Evolutionary conservation across 2,797 vertebrate genomes (phyloP).

Genomic region (Lepilemur septentrionalis): DNA sequence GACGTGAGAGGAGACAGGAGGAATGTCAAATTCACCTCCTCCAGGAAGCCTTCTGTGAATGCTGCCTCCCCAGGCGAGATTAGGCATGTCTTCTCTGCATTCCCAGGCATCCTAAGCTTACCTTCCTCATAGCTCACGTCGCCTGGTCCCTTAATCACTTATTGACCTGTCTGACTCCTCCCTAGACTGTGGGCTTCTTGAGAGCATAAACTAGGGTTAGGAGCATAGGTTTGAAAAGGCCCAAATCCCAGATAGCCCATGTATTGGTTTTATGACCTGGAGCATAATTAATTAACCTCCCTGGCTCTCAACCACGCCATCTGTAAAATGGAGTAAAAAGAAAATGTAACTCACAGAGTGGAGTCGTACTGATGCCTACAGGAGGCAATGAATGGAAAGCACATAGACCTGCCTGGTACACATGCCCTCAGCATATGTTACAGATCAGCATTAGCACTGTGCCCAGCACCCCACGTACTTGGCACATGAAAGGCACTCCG

Average conservation of each 20-base stretch:
- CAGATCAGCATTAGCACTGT: not conserved
- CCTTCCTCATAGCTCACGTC: too few species aligned
- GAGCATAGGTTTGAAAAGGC: not conserved
- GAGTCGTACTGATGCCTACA: not conserved
- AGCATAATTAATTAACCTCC: not conserved
- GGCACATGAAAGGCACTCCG: not conserved
- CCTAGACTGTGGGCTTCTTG: not conserved
- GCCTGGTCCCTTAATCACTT: not conserved
- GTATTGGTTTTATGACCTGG: not conserved
- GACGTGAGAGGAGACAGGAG: not conserved
- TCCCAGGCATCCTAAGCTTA: not conserved
- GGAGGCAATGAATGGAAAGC: not conserved
- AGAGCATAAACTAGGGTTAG: not conserved
- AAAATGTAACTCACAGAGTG: not conserved
- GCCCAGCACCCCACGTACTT: not conserved
- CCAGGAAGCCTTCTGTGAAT: constrained; percentile 8
- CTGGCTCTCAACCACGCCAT: not conserved
- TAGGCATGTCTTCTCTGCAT: not conserved
- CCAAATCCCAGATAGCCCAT: not conserved
- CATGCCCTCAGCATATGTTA: not conserved
- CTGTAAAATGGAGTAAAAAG: constrained; percentile 29
- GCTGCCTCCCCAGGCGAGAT: not conserved
- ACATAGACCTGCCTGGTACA: not conserved
- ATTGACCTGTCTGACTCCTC: not conserved
- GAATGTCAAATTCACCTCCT: not conserved